phyloP scores from a whole-genome alignment of 2,113 vertebrate species.

The Ariopsis seemanni region DNA sequence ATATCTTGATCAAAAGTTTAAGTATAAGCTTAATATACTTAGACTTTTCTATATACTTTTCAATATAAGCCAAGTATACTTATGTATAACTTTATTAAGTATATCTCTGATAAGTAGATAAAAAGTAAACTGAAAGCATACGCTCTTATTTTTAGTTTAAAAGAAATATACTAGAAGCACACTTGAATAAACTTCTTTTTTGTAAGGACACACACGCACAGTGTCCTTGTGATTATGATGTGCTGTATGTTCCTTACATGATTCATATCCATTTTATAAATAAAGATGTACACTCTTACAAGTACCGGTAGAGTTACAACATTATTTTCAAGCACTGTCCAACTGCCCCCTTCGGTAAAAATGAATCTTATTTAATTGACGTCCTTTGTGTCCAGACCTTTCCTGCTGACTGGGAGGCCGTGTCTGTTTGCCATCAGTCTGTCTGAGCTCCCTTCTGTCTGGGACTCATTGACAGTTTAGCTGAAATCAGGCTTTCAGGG shows the following conservation, averaged over 20 bases:
- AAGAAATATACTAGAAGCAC: no score
- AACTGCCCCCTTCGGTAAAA: not conserved
- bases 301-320: not conserved
- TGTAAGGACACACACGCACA: no score
- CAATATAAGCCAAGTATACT: no score
- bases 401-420: not conserved
- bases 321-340: not conserved
- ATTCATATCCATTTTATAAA: not conserved
- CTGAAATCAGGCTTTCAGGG: slow-evolving; percentile 19
- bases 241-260: not conserved
- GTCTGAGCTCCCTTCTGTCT: slow-evolving; percentile 22
- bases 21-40: no score
- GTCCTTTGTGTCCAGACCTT: slow-evolving; percentile 6
- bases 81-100: no score
- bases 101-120: no score
- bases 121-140: no score
- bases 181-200: no score
- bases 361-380: not conserved
- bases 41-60: no score
- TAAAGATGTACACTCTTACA: not conserved
- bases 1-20: no score
- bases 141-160: no score
- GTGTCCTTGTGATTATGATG: not conserved
- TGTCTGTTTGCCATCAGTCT: slow-evolving; percentile 4
- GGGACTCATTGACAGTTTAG: slow-evolving; percentile 33